Conservation (phyloP, 2,888 invertebrate genomes). For the Pteria penguin region DNA sequence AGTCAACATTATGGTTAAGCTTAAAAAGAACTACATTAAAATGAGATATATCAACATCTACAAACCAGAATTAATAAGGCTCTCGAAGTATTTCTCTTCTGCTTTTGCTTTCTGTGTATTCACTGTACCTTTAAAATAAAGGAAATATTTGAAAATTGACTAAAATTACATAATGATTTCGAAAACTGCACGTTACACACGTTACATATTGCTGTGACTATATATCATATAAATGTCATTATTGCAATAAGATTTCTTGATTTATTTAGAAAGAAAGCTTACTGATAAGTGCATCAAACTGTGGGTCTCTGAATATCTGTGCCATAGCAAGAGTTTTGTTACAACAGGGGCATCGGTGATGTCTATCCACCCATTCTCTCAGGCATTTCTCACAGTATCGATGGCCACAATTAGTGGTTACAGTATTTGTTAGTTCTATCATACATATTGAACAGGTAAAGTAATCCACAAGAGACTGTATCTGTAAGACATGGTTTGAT, state of each 20-base stretch:
- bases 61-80: constrained; percentile 65
- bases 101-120: constrained; percentile 64
- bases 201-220: no score
- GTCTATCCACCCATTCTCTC: constrained; percentile 71
- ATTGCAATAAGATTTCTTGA: no score
- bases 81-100: constrained; percentile 70
- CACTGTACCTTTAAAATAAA: constrained; percentile 58
- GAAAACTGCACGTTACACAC: neutral
- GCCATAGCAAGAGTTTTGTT: constrained; percentile 55
- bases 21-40: no score
- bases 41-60: no score
- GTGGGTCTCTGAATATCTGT: constrained; percentile 69
- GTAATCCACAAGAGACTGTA: constrained; percentile 55
- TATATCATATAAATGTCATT: no score
- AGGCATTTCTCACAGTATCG: constrained; percentile 72
- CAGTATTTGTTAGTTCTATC: constrained; percentile 61
- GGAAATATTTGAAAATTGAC: neutral
- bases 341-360: constrained; percentile 76
- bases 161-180: neutral
- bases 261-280: no score
- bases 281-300: constrained; percentile 75
- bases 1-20: no score
- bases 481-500: no score
- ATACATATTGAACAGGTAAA: constrained; percentile 76
- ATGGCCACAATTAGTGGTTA: constrained; percentile 75